These are phyloP conservation scores for Burhinus oedicnemus DNA, from an alignment of 2,113 vertebrate genomes.

Conservation along the genomic window DNA sequence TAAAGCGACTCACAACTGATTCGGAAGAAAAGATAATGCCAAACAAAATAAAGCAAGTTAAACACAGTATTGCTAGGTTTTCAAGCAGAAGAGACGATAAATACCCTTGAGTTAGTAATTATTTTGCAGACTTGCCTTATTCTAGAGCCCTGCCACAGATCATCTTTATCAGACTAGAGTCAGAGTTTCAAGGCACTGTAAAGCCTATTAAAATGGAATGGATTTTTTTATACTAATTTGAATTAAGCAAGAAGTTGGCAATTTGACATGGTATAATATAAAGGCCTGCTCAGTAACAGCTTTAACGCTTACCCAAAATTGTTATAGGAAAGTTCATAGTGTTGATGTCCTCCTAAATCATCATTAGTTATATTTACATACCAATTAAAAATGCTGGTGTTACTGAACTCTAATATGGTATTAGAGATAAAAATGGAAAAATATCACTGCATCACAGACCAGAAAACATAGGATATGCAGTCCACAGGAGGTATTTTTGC, in stretches of 20 bases:
- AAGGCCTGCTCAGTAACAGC: background rate
- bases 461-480: background rate
- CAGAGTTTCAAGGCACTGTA: background rate
- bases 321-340: background rate
- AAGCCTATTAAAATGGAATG: background rate
- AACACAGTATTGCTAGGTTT: background rate
- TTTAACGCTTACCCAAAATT: background rate
- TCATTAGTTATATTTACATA: background rate
- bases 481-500: background rate
- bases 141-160: background rate
- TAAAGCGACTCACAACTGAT: background rate
- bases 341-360: background rate
- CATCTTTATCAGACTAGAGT: background rate
- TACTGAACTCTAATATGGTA: background rate
- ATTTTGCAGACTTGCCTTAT: background rate
- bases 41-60: slow-evolving; percentile 30
- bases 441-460: background rate
- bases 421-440: background rate
- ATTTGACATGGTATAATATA: background rate
- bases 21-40: background rate
- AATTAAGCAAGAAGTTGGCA: background rate
- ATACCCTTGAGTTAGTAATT: background rate
- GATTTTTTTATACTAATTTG: background rate
- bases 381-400: background rate
- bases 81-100: background rate